phyloP scores from a whole-genome alignment of 2,797 vertebrate genomes.

The Channa striata region DNA sequence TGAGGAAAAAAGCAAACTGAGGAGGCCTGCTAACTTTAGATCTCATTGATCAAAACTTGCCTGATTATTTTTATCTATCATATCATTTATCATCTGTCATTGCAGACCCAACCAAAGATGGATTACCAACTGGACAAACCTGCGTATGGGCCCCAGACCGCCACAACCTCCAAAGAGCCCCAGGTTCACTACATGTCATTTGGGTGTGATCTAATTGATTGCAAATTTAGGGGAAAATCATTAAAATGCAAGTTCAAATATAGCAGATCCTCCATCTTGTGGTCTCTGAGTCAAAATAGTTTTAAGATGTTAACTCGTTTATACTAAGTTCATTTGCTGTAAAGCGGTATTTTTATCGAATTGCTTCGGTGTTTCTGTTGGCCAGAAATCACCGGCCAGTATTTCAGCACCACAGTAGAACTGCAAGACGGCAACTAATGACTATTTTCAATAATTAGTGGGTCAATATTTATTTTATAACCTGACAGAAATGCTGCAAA shows the following conservation, averaged over 20 bases:
- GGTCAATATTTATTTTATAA: too few relatives aligned
- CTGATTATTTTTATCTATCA: constrained; percentile 13
- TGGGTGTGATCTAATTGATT: background rate
- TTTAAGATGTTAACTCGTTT: background rate
- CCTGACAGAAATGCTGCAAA: background rate
- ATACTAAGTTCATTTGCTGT: background rate
- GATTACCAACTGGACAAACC: constrained; percentile 1
- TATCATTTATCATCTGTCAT: background rate
- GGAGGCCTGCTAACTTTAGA: background rate
- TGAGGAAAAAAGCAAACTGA: background rate
- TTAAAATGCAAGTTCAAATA: background rate
- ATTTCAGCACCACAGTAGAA: too few relatives aligned
- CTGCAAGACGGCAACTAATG: too few relatives aligned
- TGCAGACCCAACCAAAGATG: background rate
- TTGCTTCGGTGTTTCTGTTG: too few relatives aligned
- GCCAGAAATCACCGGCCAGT: too few relatives aligned
- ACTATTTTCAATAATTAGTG: too few relatives aligned
- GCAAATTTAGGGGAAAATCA: background rate
- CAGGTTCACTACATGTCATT: background rate
- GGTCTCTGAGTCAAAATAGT: too few relatives aligned
- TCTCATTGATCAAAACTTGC: background rate
- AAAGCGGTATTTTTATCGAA: too few relatives aligned
- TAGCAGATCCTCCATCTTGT: background rate
- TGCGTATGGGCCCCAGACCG: too few relatives aligned
- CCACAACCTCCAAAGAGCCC: too few relatives aligned